A percentile compares a stretch with the other conserved stretches of the same genome.
Evolutionary conservation across 2,888 invertebrate species (phyloP).

Genomic region (Apotomis capreana): DNA sequence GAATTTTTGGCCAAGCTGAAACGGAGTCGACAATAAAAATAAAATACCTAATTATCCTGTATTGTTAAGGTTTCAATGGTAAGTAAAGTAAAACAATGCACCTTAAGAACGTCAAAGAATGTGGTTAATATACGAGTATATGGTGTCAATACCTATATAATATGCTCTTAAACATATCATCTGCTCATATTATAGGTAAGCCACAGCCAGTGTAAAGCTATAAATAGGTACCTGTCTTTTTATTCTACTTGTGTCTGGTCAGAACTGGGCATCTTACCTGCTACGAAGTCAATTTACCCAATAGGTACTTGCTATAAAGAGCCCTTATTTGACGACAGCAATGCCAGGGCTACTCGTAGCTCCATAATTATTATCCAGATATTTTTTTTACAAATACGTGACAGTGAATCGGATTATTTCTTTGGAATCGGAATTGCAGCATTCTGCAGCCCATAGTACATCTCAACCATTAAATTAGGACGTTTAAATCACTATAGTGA

Average conservation of each 20-base stretch:
- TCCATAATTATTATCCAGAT: not conserved
- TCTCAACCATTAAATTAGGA: too few relatives aligned
- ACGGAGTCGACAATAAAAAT: too few relatives aligned
- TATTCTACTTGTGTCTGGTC: conserved; percentile 6
- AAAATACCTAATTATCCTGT: too few relatives aligned
- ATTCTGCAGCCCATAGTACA: too few relatives aligned
- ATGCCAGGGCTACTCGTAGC: not conserved
- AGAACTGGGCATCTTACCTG: conserved; percentile 12
- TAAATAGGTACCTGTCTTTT: not conserved
- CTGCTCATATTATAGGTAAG: conserved; percentile 2
- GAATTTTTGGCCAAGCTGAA: too few relatives aligned
- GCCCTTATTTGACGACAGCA: not conserved
- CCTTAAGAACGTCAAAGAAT: not conserved
- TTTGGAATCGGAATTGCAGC: too few relatives aligned
- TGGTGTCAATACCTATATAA: not conserved
- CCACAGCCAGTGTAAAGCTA: conserved; percentile 3
- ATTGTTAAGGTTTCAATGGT: too few relatives aligned
- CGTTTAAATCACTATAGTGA: too few relatives aligned
- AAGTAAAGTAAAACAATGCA: too few relatives aligned
- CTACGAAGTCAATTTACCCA: conserved; percentile 15
- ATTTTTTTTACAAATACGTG: not conserved
- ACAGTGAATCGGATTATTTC: not conserved
- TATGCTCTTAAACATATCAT: not conserved
- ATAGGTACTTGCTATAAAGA: not conserved
- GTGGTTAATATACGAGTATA: not conserved